A percentile compares a stretch with the other conserved stretches of the same genome.
Conservation (phyloP, 2,113 vertebrate species). For the Calidris pugnax region DNA sequence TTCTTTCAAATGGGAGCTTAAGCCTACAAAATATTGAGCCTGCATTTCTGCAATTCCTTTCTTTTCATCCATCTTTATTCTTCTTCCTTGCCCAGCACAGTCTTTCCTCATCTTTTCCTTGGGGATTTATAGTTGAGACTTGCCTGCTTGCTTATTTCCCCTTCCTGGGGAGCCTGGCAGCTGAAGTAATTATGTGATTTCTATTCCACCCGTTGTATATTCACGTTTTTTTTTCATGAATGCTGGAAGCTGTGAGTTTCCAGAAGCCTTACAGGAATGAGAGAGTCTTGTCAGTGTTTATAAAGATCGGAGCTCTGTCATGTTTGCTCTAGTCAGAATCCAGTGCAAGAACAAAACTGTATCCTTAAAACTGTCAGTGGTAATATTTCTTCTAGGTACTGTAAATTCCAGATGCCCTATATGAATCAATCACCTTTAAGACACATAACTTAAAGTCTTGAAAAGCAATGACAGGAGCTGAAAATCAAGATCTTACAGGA, state of each 20-base stretch:
- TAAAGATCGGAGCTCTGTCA: background rate
- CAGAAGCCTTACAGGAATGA: background rate
- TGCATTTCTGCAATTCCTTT: background rate
- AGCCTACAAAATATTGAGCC: background rate
- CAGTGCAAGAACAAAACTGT: background rate
- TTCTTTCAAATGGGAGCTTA: background rate
- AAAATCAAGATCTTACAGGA: background rate
- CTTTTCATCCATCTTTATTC: background rate
- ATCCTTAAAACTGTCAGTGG: background rate
- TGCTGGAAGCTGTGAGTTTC: background rate
- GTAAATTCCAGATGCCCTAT: background rate
- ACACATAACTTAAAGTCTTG: background rate
- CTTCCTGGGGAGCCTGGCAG: background rate
- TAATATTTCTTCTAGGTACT: background rate
- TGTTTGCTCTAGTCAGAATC: background rate
- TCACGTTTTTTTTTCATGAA: background rate
- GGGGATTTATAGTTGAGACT: background rate
- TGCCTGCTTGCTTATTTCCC: background rate
- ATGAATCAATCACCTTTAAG: background rate
- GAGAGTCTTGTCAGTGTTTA: background rate
- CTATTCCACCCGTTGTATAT: background rate
- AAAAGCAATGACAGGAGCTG: background rate
- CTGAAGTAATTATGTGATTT: background rate
- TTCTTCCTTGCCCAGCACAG: background rate
- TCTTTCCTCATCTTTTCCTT: background rate